These are phyloP conservation scores for Drosophila lini DNA, from an alignment of 1,140 invertebrate species.

Conservation along the genomic window DNA sequence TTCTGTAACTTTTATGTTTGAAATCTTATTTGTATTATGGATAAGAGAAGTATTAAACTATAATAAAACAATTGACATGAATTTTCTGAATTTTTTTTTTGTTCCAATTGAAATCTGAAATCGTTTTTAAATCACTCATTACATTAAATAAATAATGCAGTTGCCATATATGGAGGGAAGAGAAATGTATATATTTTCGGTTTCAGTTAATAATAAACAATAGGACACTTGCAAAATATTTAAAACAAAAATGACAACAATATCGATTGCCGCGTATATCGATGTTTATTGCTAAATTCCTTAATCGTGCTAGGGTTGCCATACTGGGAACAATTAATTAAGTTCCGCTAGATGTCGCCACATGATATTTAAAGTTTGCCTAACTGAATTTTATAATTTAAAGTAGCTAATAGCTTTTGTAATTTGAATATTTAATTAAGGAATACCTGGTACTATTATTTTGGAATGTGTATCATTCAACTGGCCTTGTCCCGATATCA, in stretches of 20 bases:
- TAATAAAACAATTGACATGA: too few species aligned
- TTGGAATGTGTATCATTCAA: background rate
- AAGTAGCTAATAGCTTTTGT: too few species aligned
- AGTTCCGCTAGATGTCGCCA: background rate
- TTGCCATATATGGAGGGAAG: too few species aligned
- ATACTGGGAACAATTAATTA: background rate
- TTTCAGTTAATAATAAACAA: background rate
- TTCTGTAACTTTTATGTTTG: conserved; percentile 2
- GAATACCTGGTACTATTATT: background rate
- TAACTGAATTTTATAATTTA: too few species aligned
- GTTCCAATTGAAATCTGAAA: too few species aligned
- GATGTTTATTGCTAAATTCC: too few species aligned
- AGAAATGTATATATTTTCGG: background rate
- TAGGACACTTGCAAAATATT: background rate
- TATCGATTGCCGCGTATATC: background rate
- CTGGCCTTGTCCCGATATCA: conserved; percentile 20
- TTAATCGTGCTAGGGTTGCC: background rate
- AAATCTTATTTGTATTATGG: conserved; percentile 11
- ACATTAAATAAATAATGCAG: conserved; percentile 22
- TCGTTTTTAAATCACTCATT: conserved; percentile 20
- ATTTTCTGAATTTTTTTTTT: background rate
- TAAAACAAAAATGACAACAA: background rate
- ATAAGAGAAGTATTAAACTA: too few species aligned
- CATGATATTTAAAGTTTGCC: background rate
- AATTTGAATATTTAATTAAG: background rate